A percentile compares a stretch with the other conserved stretches of the same genome.
Evolutionary conservation across 2,113 vertebrate species (phyloP).

Genomic region (Chaetura pelagica): DNA sequence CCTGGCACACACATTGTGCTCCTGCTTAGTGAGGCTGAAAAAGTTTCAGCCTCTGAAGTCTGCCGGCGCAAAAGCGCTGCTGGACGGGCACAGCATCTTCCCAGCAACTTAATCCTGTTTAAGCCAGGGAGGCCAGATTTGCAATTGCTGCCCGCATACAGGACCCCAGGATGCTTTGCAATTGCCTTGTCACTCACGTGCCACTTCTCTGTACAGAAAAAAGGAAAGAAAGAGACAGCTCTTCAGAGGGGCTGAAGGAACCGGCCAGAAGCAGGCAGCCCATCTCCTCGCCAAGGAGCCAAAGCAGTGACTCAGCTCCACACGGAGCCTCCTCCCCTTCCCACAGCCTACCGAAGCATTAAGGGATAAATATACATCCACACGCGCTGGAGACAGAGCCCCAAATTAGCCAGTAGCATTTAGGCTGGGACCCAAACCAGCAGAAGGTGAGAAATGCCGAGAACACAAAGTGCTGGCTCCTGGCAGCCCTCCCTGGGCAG

Average conservation of each 20-base stretch:
- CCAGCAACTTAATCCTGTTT: background rate
- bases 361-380: constrained; percentile 50
- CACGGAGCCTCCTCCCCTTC: background rate
- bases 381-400: constrained; percentile 13
- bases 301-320: background rate
- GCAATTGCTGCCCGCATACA: background rate
- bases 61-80: background rate
- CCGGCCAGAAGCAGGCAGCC: background rate
- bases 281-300: background rate
- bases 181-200: background rate
- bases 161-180: constrained; percentile 1
- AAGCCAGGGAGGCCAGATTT: constrained; percentile 6
- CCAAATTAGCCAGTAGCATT: background rate
- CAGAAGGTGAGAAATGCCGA: background rate
- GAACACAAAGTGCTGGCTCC: background rate
- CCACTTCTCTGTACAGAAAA: background rate
- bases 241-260: background rate
- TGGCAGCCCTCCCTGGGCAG: background rate
- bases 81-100: background rate
- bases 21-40: background rate
- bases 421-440: constrained; percentile 19
- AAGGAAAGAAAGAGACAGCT: background rate
- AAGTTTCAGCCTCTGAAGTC: background rate
- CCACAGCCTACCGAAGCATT: background rate
- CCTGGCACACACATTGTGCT: background rate